Evolutionary conservation across 1,140 invertebrate genomes (phyloP).

Genomic region (Anastrepha ludens): DNA sequence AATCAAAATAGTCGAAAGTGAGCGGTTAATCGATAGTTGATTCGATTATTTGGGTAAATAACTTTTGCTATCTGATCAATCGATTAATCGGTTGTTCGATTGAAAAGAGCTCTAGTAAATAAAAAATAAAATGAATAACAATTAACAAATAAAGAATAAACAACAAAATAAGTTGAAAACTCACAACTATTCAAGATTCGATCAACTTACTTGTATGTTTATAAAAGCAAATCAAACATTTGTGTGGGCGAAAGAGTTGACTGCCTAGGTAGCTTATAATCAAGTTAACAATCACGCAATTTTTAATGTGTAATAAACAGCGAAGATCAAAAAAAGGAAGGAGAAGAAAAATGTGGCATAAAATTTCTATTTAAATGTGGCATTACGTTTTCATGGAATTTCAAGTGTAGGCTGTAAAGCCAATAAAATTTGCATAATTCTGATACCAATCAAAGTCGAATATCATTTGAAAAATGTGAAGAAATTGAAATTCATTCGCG

Average conservation of each 20-base stretch:
- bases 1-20: too few relatives aligned
- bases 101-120: too few relatives aligned
- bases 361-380: not conserved
- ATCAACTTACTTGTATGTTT: too few relatives aligned
- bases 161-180: not conserved
- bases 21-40: too few relatives aligned
- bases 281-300: not conserved
- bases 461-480: not conserved
- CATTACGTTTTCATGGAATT: not conserved
- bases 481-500: not conserved
- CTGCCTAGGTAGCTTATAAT: slow-evolving; percentile 21
- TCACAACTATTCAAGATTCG: not conserved
- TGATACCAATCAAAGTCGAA: not conserved
- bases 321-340: not conserved
- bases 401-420: not conserved
- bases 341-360: not conserved
- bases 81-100: too few relatives aligned
- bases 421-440: not conserved
- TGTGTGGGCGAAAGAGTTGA: not conserved
- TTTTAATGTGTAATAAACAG: not conserved
- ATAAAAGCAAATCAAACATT: not conserved
- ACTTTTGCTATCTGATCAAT: too few relatives aligned
- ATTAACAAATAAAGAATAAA: not conserved
- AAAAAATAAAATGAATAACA: too few relatives aligned
- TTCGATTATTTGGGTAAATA: too few relatives aligned